Evolutionary conservation across 2,888 invertebrate genomes (phyloP), one percentile per base, ranked within the genome.

Genomic region (Phyto melanocephala): DNA sequence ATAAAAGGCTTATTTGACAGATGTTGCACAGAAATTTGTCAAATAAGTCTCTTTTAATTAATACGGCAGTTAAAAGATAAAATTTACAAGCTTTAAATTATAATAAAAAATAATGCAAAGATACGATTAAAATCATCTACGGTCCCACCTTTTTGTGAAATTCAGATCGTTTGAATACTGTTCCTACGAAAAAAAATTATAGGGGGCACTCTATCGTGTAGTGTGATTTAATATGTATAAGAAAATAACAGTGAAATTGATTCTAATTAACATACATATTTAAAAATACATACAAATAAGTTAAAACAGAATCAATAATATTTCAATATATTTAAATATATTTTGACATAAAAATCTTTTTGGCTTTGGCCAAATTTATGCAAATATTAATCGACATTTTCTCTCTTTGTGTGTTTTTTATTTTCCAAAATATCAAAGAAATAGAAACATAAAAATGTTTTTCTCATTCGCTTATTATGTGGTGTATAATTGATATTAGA

Each of bases 331-430:
- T 63, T 68, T 63, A n/a, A 63, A 81, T 75, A 78, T 81, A 67
- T 81, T 77, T 81, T 74, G 74, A 81, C 74, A 78, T 47, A 15
- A 68, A 77, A 72, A 50, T 62, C 50, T 4, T 65, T 63, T 70
- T 81, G 81, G 81, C 52, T 24, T 22, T 1, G 6, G 70, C 81
- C 81, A n/a, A 81, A 81, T 63, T 65, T 42, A 70, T 45, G 24
- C 35, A 70, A 45, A 52, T 45, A n/a, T n/a, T n/a, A n/a, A 71
- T n/a, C 40, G 33, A 45, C 52, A 74, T 50, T 35, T 72, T 58
- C 11, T 8, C 52, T 60, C 1, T 35, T 50, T 28, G 11, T 60
- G 15, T 50, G n/a, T n/a, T 72, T n/a, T 72, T 24, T 37, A 50
- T 50, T 67, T n/a, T 2, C 45, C 33, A 42, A 63, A 42, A 54